Conservation (phyloP, 2,888 invertebrate genomes). For the Drosophila neonasuta region DNA sequence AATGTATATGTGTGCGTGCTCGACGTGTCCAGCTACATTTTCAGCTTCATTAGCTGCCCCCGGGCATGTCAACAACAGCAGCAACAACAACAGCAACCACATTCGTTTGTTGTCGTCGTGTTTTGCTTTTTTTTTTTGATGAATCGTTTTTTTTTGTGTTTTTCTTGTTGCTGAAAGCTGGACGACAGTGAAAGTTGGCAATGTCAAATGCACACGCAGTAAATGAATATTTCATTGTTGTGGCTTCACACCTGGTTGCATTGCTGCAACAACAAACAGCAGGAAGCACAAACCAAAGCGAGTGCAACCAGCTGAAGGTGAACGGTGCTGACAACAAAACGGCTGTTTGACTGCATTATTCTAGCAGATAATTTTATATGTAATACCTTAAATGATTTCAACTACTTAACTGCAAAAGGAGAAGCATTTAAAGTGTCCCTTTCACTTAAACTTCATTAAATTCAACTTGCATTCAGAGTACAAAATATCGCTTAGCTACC, state of each 20-base stretch:
- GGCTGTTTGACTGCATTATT: neutral
- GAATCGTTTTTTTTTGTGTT: slow-evolving; percentile 2
- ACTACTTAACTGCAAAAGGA: too few species aligned
- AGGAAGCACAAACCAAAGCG: neutral
- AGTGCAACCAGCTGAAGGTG: slow-evolving; percentile 1
- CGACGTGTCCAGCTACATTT: slow-evolving; percentile 32
- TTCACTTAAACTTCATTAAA: too few species aligned
- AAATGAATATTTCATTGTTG: slow-evolving; percentile 45
- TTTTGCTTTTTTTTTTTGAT: slow-evolving; percentile 25
- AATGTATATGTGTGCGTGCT: slow-evolving; percentile 9
- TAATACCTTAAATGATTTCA: too few species aligned
- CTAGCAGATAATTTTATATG: too few species aligned
- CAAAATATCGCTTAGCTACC: too few species aligned
- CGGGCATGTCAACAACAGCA: slow-evolving; percentile 39
- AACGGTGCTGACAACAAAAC: neutral
- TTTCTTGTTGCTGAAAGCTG: slow-evolving; percentile 4
- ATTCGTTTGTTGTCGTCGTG: slow-evolving; percentile 20
- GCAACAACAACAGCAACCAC: slow-evolving; percentile 18
- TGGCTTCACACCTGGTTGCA: slow-evolving; percentile 36
- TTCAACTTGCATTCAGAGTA: too few species aligned
- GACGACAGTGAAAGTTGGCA: slow-evolving; percentile 44
- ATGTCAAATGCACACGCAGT: slow-evolving; percentile 42
- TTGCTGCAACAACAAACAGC: slow-evolving; percentile 4
- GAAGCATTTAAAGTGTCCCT: too few species aligned
- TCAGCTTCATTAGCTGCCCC: slow-evolving; percentile 37